Base-by-base conservation (phyloP, 2,113 vertebrate species). In the Anoplopoma fimbria region DNA sequence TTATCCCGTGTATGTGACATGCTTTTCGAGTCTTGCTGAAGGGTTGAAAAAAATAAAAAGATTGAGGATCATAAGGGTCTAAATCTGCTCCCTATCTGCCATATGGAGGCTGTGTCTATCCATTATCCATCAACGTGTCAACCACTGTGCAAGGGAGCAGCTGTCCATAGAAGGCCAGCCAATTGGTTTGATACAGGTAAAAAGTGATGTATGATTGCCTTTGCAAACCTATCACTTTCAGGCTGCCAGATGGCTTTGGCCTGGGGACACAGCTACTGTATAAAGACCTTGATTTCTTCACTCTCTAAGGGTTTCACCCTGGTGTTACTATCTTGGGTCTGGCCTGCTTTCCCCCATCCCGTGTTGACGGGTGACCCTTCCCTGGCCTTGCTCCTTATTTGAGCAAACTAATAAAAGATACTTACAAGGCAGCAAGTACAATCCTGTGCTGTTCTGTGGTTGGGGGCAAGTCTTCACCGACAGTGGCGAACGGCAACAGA, bases 161-260 rank as follows among this genome's bases (percentile, higher is more conserved):
- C 91, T 94, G 93, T 91, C 90, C 90, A 87, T 84, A 88, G 89
- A 92, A 91, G 92, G 83, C 75, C 85, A 85, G 85, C 84, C 93
- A 89, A 92, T 94, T 93, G 92, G 84, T 93, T 89, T 89, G 90
- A 91, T 89, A 90, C 88, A 93, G 90, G 91, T 93, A 91, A 94
- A 93, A 91, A 92, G 88, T 92, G 87, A 93, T 91, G 86, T 91
- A 91, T 91, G 91, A 93, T 93, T 92, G 93, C 82, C 87, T 89
- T 79, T 63, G 87, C 84, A 68, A 87, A 88, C 88, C 88, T 85
- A 93, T 94, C 93, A 90, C 77, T 93, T 88, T 89, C 64, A 1
- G 74, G 33, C 86, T 86, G 88, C 87, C 88, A 88, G 84, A 88
- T 90, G 91, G 77, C 81, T 91, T 86, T 90, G 87, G 90, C 91